Base-by-base conservation (phyloP, 2,113 vertebrate genomes). In the Aramus guarauna region DNA sequence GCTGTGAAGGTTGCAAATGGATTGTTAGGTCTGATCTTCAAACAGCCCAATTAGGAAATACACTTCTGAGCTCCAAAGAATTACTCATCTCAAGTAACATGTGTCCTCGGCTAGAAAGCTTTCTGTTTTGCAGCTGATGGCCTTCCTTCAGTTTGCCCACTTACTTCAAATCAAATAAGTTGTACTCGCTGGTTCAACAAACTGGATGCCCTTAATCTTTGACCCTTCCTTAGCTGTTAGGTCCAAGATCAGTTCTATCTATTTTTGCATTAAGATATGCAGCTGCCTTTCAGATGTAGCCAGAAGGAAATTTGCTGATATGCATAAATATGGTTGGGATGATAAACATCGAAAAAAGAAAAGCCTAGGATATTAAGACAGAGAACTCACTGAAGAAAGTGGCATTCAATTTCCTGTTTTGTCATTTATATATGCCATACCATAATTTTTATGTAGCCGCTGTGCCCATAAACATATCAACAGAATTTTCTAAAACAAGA, bases 341-440 rank as follows among this genome's bases (percentile, higher is more conserved):
- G 96, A 96, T 97, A 97, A 98, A 90, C 89, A 95, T 93, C 79
- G 97, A 93, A 95, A 96, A 94, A 94, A 96, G 91, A 95, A 94
- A 96, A 94, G 91, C 92, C 87, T 90, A 92, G 82, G 94, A 97
- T 97, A 93, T 94, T 97, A 97, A 96, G 69, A 79, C 58, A 82
- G 85, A 94, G 86, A 97, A 81, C 55, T 86, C 9, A 0, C 39
- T 92, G 92, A 94, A 97, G 90, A 97, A 96, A 96, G 87, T 96
- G 73, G n/a, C 94, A 97, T 96, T 94, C 98, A 97, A 96, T 98
- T 98, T 98, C 96, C 96, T 96, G 85, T 94, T 91, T 87, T 96
- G 92, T 97, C 97, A 93, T 96, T 98, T 97, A 82, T 86, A 37
- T 96, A 88, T 90, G 90, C 71, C 66, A 93, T 95, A 45, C 79